These are phyloP conservation scores for Anthoscopus minutus DNA, from an alignment of 2,113 vertebrate genomes.

Conservation along the genomic window DNA sequence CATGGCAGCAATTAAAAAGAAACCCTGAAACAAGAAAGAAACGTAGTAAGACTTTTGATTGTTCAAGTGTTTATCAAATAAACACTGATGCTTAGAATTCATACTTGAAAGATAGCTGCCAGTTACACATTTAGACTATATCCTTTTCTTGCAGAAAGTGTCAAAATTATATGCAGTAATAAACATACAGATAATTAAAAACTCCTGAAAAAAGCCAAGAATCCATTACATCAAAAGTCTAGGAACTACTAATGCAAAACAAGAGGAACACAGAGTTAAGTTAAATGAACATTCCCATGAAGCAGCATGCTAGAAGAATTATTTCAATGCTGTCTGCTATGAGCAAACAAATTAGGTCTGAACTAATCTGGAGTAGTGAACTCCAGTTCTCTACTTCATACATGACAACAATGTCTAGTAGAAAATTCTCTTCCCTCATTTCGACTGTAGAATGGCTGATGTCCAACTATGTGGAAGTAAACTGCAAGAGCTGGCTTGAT, in stretches of 20 bases:
- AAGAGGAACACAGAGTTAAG: neutral
- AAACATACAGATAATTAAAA: neutral
- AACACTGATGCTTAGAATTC: neutral
- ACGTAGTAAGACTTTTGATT: neutral
- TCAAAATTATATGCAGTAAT: neutral
- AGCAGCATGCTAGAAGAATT: neutral
- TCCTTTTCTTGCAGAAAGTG: neutral
- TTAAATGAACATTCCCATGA: neutral
- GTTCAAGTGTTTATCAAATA: neutral
- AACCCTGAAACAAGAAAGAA: constrained; percentile 69
- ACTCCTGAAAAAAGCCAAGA: neutral
- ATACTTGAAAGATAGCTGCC: neutral
- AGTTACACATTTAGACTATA: neutral
- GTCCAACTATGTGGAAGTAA: neutral
- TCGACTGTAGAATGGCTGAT: neutral
- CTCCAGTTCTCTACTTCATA: neutral
- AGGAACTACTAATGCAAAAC: neutral
- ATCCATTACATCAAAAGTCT: neutral
- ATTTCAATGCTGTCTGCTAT: neutral
- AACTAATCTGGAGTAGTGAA: neutral
- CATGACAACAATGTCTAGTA: neutral
- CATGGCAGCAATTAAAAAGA: constrained; percentile 80
- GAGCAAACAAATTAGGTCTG: neutral
- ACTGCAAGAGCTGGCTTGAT: neutral
- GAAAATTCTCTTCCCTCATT: neutral